Percentiles rank a stretch among this genome's conserved stretches.
Conservation (phyloP, 2,888 invertebrate genomes). For the Lypha dubia region DNA sequence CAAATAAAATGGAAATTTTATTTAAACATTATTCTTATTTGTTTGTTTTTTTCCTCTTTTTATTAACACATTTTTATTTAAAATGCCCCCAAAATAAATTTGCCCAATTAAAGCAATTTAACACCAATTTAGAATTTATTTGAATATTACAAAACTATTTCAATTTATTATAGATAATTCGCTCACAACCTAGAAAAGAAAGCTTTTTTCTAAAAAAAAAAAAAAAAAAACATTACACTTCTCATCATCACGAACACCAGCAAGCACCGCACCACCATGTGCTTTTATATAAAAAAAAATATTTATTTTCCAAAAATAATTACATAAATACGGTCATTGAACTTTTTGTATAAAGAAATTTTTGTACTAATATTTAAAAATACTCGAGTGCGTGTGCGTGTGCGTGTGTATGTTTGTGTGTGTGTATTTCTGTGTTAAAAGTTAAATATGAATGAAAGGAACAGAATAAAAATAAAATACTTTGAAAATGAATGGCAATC, state of each 20-base stretch:
- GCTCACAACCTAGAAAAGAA: not conserved
- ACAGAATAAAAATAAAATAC: constrained; percentile 5
- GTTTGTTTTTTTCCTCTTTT: not conserved
- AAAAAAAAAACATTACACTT: not conserved
- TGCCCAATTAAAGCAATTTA: not conserved
- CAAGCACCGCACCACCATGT: no score
- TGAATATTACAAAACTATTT: not conserved
- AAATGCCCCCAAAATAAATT: not conserved
- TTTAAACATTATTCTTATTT: not conserved
- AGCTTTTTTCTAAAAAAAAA: no score
- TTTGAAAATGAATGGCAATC: constrained; percentile 5
- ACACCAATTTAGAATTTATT: not conserved
- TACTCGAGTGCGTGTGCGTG: not conserved
- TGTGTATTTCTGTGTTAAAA: not conserved
- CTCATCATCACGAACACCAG: not conserved
- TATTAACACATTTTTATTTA: not conserved
- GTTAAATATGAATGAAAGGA: not conserved
- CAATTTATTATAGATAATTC: not conserved
- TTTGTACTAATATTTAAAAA: not conserved
- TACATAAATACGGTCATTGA: constrained; percentile 6
- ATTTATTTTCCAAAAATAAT: constrained; percentile 31
- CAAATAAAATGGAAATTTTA: no score
- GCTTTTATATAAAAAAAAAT: constrained; percentile 2
- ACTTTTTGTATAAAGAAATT: constrained; percentile 8
- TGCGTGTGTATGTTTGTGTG: not conserved